Conservation (phyloP, 2,113 vertebrate genomes). For the Clinocottus analis region DNA sequence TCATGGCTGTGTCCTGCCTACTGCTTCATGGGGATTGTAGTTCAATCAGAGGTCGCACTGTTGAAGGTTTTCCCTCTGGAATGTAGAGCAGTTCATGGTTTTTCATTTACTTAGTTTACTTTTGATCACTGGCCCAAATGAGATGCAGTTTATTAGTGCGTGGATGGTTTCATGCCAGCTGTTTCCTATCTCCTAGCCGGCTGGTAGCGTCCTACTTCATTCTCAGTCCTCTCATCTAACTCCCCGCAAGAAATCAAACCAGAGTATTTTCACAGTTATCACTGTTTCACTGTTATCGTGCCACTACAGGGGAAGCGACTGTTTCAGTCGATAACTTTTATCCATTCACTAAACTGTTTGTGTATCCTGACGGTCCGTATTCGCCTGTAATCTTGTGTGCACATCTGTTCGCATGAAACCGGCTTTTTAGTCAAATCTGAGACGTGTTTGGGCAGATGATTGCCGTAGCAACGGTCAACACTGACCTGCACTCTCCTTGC, state of each 20-base stretch:
- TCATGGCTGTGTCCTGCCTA: constrained; percentile 1
- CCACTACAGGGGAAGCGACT: neutral
- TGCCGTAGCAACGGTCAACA: neutral
- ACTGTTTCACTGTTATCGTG: neutral
- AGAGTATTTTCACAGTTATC: too few species aligned
- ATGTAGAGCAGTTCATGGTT: neutral
- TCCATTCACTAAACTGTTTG: neutral
- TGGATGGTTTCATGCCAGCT: neutral
- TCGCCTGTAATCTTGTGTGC: constrained; percentile 9
- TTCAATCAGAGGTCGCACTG: neutral
- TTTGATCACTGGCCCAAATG: neutral
- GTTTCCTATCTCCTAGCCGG: neutral
- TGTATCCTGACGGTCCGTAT: neutral
- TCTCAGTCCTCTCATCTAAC: neutral
- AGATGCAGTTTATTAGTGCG: neutral
- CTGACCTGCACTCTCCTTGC: neutral
- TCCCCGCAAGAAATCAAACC: neutral
- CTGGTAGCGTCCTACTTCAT: neutral
- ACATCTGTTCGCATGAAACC: constrained; percentile 4
- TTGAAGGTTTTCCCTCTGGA: neutral
- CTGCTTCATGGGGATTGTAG: constrained; percentile 1
- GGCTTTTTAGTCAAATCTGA: constrained; percentile 13
- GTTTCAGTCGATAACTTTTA: neutral
- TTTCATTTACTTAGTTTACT: neutral
- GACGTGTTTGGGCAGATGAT: constrained; percentile 16